A percentile compares a stretch with the other conserved stretches of the same genome.
These are phyloP conservation scores for Diarsia mendica DNA, from an alignment of 2,888 invertebrate genomes.

Conservation along the genomic window DNA sequence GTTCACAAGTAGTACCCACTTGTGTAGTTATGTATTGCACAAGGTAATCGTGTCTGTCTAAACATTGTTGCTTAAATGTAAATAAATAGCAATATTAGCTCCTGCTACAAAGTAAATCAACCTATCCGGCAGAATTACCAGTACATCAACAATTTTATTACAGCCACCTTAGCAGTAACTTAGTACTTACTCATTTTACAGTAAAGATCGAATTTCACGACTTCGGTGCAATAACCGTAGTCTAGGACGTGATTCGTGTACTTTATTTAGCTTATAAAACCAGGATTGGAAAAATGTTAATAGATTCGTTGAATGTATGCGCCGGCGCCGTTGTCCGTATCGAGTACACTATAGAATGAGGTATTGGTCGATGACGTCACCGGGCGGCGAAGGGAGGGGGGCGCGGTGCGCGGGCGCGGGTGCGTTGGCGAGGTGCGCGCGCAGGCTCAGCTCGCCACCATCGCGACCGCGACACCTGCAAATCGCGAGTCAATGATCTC, in stretches of 20 bases:
- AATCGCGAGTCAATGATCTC: slow-evolving; percentile 74
- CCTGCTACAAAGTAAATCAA: slow-evolving; percentile 44
- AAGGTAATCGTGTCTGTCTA: slow-evolving; percentile 25
- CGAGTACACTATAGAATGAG: slow-evolving; percentile 44
- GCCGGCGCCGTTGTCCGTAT: slow-evolving; percentile 74
- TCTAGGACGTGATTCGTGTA: slow-evolving; percentile 51
- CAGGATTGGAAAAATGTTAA: slow-evolving; percentile 63
- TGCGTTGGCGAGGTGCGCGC: slow-evolving; percentile 61
- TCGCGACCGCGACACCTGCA: slow-evolving; percentile 73
- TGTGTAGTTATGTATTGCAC: slow-evolving; percentile 10
- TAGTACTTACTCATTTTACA: slow-evolving; percentile 22
- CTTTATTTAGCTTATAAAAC: slow-evolving; percentile 26
- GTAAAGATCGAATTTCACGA: slow-evolving; percentile 53
- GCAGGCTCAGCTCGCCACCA: slow-evolving; percentile 60
- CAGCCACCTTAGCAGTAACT: slow-evolving; percentile 27
- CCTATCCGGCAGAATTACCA: slow-evolving; percentile 13
- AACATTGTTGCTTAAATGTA: slow-evolving; percentile 35
- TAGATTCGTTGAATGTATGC: slow-evolving; percentile 69
- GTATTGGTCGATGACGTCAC: slow-evolving; percentile 66
- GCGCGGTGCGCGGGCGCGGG: slow-evolving; percentile 47
- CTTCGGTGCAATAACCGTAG: slow-evolving; percentile 39
- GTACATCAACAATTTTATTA: slow-evolving; percentile 43
- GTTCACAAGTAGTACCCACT: not conserved
- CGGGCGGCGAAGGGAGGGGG: slow-evolving; percentile 15
- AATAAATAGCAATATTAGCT: slow-evolving; percentile 22